These are phyloP conservation scores for Cardinalis cardinalis DNA, from an alignment of 2,113 vertebrate genomes.

Conservation along the genomic window DNA sequence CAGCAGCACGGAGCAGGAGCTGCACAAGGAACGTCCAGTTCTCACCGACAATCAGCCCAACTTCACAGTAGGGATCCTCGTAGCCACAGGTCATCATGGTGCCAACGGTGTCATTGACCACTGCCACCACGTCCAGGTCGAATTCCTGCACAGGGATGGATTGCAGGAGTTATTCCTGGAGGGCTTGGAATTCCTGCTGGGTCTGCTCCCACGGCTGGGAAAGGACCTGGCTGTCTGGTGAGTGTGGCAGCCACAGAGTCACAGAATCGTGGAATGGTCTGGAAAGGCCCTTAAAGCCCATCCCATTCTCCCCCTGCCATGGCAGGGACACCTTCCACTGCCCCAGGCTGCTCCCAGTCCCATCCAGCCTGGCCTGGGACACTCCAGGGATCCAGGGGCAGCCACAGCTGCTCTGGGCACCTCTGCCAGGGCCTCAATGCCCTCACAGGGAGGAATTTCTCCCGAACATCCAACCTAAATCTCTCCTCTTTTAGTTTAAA, in stretches of 20 bases:
- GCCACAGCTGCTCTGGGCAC: neutral
- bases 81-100: constrained; percentile 98
- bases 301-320: neutral
- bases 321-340: neutral
- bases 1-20: neutral
- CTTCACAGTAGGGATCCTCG: constrained; percentile 90
- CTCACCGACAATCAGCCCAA: constrained; percentile 95
- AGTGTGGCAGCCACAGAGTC: neutral
- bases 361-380: accelerated
- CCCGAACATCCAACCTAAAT: neutral
- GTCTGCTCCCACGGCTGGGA: accelerated
- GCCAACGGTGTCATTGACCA: constrained; percentile 96
- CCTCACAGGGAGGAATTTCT: neutral
- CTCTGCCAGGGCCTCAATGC: neutral
- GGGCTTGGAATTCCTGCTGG: neutral
- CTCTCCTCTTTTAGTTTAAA: neutral
- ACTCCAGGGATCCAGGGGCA: neutral
- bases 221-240: neutral
- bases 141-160: constrained; percentile 80
- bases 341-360: neutral
- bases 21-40: accelerated
- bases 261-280: neutral
- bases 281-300: neutral
- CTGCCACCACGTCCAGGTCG: constrained; percentile 89
- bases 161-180: neutral